Conservation (phyloP, 2,113 vertebrate species). For the Rhineura floridana region DNA sequence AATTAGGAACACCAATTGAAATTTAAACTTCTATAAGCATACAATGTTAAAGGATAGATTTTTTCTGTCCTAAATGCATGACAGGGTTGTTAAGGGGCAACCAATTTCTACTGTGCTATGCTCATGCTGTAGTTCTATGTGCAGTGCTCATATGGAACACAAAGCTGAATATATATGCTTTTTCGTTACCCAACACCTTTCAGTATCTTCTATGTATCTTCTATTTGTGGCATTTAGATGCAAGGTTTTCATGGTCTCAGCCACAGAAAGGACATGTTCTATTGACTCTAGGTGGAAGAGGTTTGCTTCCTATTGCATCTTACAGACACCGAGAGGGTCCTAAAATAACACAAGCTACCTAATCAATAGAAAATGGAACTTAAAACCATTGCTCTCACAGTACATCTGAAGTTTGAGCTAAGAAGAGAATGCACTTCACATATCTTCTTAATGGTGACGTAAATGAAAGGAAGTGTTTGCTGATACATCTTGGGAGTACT, state of each 20-base stretch:
- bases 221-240: background rate
- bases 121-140: background rate
- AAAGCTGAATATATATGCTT: background rate
- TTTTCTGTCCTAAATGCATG: background rate
- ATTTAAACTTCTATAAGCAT: background rate
- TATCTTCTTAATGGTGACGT: background rate
- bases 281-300: background rate
- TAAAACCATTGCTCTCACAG: background rate
- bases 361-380: background rate
- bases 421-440: background rate
- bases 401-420: background rate
- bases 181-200: background rate
- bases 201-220: background rate
- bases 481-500: background rate
- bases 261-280: background rate
- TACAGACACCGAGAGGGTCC: background rate
- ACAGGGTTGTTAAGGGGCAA: background rate
- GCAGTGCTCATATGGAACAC: background rate
- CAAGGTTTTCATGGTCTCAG: background rate
- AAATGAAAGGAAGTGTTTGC: background rate
- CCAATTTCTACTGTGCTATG: background rate
- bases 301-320: background rate
- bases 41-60: background rate
- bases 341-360: constrained; percentile 3
- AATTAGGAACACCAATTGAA: background rate